phyloP scores from a whole-genome alignment of 2,113 vertebrate species.

The Melanocharis versteri region DNA sequence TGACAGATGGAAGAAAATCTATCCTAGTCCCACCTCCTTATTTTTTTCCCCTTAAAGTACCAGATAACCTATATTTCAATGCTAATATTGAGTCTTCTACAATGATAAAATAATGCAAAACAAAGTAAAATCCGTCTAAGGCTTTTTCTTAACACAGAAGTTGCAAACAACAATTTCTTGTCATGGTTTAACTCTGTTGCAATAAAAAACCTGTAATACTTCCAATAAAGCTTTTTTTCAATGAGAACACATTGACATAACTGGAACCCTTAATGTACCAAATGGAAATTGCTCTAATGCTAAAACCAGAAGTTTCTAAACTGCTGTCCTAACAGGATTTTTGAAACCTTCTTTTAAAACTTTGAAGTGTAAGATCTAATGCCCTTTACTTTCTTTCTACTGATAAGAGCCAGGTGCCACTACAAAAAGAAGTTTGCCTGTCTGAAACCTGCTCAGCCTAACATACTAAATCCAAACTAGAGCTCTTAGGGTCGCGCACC shows the following conservation, averaged over 20 bases:
- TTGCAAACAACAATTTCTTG: neutral
- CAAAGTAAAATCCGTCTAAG: neutral
- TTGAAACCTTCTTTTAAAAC: neutral
- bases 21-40: neutral
- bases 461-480: neutral
- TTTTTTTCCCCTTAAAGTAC: neutral
- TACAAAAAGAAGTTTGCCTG: neutral
- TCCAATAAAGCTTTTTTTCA: neutral
- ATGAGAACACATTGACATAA: neutral
- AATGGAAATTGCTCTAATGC: neutral
- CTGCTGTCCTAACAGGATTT: neutral
- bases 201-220: neutral
- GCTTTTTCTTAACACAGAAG: neutral
- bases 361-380: neutral
- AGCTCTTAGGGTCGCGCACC: neutral
- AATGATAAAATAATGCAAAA: neutral
- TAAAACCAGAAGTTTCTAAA: neutral
- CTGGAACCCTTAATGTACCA: neutral
- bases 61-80: neutral
- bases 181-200: neutral
- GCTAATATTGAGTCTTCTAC: neutral
- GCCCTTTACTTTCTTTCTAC: neutral
- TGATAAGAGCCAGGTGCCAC: neutral
- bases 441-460: neutral
- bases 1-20: neutral